phyloP scores from a whole-genome alignment of 2,113 vertebrate species.

The Dinomys branickii region DNA sequence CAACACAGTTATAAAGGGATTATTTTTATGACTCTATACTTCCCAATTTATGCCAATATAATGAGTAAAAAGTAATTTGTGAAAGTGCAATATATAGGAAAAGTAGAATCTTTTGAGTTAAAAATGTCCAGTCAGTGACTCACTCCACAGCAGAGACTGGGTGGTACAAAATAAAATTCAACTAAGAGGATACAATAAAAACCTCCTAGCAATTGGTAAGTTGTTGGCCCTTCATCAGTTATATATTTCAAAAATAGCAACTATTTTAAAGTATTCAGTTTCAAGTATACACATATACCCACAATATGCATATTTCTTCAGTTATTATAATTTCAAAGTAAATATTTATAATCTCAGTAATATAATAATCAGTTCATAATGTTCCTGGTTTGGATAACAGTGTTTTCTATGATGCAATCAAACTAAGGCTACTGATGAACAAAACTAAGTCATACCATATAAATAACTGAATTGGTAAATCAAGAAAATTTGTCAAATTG shows the following conservation, averaged over 20 bases:
- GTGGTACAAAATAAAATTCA: background rate
- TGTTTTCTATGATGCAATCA: background rate
- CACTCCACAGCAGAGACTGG: background rate
- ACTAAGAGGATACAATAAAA: background rate
- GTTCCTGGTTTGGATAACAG: background rate
- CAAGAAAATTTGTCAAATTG: background rate
- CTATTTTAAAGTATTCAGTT: background rate
- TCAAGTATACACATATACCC: background rate
- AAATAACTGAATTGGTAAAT: background rate
- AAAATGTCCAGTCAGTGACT: background rate
- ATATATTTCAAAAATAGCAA: background rate
- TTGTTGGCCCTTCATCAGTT: background rate
- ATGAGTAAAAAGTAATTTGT: background rate
- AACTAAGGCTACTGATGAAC: background rate
- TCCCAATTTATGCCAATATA: background rate
- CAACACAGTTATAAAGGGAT: background rate
- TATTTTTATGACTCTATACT: background rate
- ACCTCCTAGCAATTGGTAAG: background rate
- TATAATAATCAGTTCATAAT: background rate
- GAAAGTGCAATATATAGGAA: background rate
- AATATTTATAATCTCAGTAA: background rate
- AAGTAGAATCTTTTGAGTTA: background rate
- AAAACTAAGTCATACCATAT: background rate
- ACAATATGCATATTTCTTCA: background rate
- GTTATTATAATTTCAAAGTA: background rate